Percentiles rank a stretch among this genome's conserved stretches.
Evolutionary conservation across 2,888 invertebrate genomes (phyloP).

Genomic region (Ornithoptera alexandrae): DNA sequence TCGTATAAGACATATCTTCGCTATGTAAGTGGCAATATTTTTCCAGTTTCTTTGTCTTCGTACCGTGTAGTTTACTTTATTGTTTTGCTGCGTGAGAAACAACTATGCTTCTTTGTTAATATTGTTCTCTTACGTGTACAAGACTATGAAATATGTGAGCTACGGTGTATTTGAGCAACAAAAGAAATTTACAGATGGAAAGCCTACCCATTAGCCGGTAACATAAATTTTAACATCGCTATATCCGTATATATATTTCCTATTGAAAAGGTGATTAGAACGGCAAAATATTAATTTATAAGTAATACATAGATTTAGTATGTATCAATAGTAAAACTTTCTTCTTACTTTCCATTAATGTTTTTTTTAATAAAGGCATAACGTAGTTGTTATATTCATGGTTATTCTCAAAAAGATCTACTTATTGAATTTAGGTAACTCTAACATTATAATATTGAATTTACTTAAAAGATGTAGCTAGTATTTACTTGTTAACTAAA

Average conservation of each 20-base stretch:
- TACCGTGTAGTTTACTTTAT: constrained; percentile 28
- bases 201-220: constrained; percentile 15
- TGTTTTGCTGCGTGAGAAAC: constrained; percentile 30
- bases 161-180: constrained; percentile 21
- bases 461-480: no score
- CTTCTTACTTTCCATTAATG: no score
- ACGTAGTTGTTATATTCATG: no score
- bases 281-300: no score
- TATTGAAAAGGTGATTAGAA: no score
- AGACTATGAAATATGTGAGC: constrained; percentile 25
- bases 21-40: constrained; percentile 27
- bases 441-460: no score
- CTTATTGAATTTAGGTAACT: no score
- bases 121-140: constrained; percentile 28
- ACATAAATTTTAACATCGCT: background rate
- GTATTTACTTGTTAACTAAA: background rate
- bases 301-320: no score
- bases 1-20: constrained; percentile 19
- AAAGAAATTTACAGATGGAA: constrained; percentile 11
- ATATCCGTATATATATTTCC: background rate
- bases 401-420: no score
- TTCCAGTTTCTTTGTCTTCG: constrained; percentile 27
- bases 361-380: no score
- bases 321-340: no score
- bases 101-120: constrained; percentile 28